Base-by-base conservation (phyloP, 1,140 invertebrate species). In the Hormaphis cornu region DNA sequence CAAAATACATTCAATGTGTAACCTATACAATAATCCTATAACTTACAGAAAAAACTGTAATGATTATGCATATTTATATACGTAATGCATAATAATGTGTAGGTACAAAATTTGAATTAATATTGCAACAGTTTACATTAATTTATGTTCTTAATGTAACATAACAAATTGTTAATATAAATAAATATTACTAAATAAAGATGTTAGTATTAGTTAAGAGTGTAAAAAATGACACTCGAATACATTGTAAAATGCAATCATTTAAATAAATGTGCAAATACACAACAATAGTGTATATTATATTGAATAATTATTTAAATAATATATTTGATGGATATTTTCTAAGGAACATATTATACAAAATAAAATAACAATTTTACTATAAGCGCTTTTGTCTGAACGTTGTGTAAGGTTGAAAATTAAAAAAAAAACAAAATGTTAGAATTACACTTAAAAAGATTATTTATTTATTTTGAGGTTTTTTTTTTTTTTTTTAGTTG, bases 321-420 rank as follows among this genome's bases (percentile, higher is more conserved):
- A 46, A 30, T 66, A 66, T 50, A 48, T 66, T 33, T 48, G 28
- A 35, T 50, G n/a, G 33, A 66, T 66, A 66, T 66, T 66, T 66
- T 66, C 28, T 66, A 66, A 66, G 61, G 61, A 66, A 66, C 61
- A n/a, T n/a, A n/a, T 48, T 66, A 66, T 46, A 66, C 44, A 66
- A 66, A 66, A 33, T 66, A 66, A 66, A 66, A 66, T 66, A 66
- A 66, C 28, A 66, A 66, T 66, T 58, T 26, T 50, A 50, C 50
- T 66, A 66, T 48, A 66, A 66, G 61, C 61, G 61, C 50, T 66
- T 66, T 46, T 44, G 10, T 35, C 18, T n/a, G 14, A 44, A 63
- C 24, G 18, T 48, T 66, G 44, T 30, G 44, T 33, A 66, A 33
- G 50, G 44, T 50, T 48, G 20, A 48, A 46, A 61, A 66, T 50